A percentile compares a stretch with the other conserved stretches of the same genome.
Evolutionary conservation across 2,888 invertebrate species (phyloP).

Genomic region (Drosophila helvetica): DNA sequence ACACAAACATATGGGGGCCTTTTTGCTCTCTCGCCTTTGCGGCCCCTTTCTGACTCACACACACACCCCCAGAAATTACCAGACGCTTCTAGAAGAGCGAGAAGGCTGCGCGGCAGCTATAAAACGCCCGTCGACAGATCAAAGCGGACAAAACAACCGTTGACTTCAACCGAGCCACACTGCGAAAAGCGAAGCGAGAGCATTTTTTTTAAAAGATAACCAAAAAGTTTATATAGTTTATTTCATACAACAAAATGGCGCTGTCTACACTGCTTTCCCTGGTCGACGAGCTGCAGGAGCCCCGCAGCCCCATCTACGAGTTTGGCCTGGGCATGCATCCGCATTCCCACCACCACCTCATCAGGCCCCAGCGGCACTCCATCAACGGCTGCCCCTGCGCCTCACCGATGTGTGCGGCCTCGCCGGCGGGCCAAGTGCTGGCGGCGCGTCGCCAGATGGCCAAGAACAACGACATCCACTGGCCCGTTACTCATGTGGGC

Average conservation of each 20-base stretch:
- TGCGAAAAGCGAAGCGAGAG: constrained; percentile 1
- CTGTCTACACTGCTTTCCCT: constrained; percentile 58
- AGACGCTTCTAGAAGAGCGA: constrained; percentile 44
- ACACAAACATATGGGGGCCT: not conserved
- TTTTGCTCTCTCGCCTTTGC: not conserved
- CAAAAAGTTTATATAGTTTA: not conserved
- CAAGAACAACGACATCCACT: constrained; percentile 41
- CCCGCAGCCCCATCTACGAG: constrained; percentile 54
- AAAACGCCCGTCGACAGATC: constrained; percentile 46
- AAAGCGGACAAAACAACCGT: constrained; percentile 14
- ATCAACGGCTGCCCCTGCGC: constrained; percentile 57
- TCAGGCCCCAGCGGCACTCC: constrained; percentile 22
- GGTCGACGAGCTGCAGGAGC: constrained; percentile 57
- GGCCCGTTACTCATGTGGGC: constrained; percentile 80
- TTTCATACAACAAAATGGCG: constrained; percentile 52
- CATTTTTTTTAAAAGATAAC: not conserved
- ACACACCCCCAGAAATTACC: constrained; percentile 2
- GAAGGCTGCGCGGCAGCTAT: constrained; percentile 30
- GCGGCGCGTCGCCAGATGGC: constrained; percentile 49
- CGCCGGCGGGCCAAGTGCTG: constrained; percentile 49
- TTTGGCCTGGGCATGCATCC: constrained; percentile 80
- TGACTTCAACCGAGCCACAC: not conserved
- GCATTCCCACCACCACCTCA: constrained; percentile 39
- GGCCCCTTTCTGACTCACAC: not conserved
- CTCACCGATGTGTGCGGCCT: constrained; percentile 48